Evolutionary conservation across 2,888 invertebrate genomes (phyloP).

Genomic region (Dyspetes luteomarginatus): DNA sequence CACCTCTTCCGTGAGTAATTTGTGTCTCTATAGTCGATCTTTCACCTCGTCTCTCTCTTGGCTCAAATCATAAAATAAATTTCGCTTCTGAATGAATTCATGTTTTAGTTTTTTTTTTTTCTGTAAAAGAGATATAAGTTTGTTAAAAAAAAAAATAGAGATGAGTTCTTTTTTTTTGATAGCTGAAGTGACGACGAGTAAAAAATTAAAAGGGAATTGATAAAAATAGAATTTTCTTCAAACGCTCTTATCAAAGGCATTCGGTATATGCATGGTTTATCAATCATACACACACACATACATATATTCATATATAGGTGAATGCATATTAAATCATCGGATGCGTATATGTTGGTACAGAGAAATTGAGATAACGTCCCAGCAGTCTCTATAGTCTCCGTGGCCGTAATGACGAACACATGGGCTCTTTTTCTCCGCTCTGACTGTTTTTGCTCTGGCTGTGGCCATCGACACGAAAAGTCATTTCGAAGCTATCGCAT

Average conservation of each 20-base stretch:
- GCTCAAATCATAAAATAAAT: no score
- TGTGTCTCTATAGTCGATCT: constrained; percentile 20
- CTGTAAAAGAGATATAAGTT: no score
- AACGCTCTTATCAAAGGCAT: no score
- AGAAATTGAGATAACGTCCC: constrained; percentile 47
- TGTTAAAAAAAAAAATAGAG: no score
- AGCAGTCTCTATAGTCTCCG: constrained; percentile 69
- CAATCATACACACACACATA: neutral
- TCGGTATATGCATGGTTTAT: neutral
- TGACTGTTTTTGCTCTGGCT: constrained; percentile 51
- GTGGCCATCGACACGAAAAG: constrained; percentile 69
- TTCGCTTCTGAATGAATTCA: no score
- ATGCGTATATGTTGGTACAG: constrained; percentile 17
- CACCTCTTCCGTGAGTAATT: constrained; percentile 1
- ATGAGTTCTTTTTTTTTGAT: no score
- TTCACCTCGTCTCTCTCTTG: neutral
- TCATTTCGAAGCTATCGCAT: constrained; percentile 50
- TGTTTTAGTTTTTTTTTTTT: no score
- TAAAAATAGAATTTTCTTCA: neutral
- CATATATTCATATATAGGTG: constrained; percentile 4
- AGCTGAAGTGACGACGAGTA: no score
- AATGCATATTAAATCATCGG: constrained; percentile 21
- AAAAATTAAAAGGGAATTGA: no score
- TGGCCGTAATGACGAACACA: constrained; percentile 81
- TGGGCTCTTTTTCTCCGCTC: constrained; percentile 70